Base-by-base conservation (phyloP, 1,140 invertebrate genomes). In the Euwallacea similis region DNA sequence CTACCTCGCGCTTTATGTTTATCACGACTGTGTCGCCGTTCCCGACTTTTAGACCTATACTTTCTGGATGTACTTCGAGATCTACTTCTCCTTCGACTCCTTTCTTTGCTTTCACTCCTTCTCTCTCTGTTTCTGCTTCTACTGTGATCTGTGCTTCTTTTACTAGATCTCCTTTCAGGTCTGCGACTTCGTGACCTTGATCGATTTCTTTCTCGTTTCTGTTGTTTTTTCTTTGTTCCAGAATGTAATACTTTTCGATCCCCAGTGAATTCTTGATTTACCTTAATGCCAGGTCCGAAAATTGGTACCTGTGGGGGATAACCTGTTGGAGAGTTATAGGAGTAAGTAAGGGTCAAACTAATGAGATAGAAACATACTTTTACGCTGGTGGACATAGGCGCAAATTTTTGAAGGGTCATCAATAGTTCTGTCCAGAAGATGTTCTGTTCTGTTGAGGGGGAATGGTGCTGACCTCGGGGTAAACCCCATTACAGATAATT, bases 331-430 rank as follows among this genome's bases (percentile, higher is more conserved):
- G 13, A 11, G 2, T 50, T 50, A 50, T 50, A 13, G 9, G 46
- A 50, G 2, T 11, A 50, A 50, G 6, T 13, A 11, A 50, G 9
- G 3, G 46, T 50, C 46, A 10, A 50, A 50, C 2, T 50, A 50
- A 33, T 2, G 21, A 33, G 4, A 33, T 33, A 33, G 21, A 4
- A 50, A 50, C 13, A 10, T 50, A 50, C 46, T 13, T 50, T 50
- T 50, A 13, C 46, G 46, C 9, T 11, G 9, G 46, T 58, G 55
- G 9, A 58, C 55, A 16, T 58, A 33, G 9, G 13, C 9, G 9
- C 10, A 11, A 16, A 58, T 58, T 58, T 58, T 58, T 10, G 13
- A 10, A 58, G 10, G 16, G 21, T 58, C 55, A 16, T 58, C 55
- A 16, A 58, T 58, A 6, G 13, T n/a, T 16, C 55, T 11, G 8